Percentiles rank a stretch among this genome's conserved stretches.
These are phyloP conservation scores for Tridacna gigas DNA, from an alignment of 2,888 invertebrate genomes.

Conservation along the genomic window DNA sequence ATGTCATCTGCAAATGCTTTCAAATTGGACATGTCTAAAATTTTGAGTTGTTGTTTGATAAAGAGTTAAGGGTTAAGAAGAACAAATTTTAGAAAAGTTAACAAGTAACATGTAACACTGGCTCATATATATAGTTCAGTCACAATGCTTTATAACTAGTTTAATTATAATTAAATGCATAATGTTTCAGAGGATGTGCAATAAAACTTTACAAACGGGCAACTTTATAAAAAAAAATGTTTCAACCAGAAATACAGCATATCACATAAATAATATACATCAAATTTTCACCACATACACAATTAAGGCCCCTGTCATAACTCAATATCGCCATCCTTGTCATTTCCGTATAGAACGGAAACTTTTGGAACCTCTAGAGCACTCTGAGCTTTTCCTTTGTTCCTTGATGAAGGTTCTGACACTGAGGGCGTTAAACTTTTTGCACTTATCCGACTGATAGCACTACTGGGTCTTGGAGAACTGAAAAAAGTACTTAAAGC, in stretches of 20 bases:
- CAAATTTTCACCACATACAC: not conserved
- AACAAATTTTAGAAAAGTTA: too few species aligned
- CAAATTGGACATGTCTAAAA: too few species aligned
- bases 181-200: too few species aligned
- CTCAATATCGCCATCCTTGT: slow-evolving; percentile 65
- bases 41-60: too few species aligned
- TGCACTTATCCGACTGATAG: slow-evolving; percentile 71
- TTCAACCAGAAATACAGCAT: not conserved
- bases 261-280: not conserved
- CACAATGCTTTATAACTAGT: too few species aligned
- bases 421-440: slow-evolving; percentile 54
- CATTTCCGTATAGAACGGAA: slow-evolving; percentile 67
- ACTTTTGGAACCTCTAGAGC: slow-evolving; percentile 71
- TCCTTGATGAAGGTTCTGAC: slow-evolving; percentile 31
- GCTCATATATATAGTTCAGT: too few species aligned
- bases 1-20: too few species aligned
- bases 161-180: too few species aligned
- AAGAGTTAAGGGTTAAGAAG: too few species aligned
- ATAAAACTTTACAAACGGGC: too few species aligned
- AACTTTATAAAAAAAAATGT: too few species aligned
- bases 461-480: slow-evolving; percentile 72
- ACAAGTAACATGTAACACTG: too few species aligned
- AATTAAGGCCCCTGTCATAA: slow-evolving; percentile 64
- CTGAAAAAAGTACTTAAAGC: slow-evolving; percentile 76
- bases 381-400: slow-evolving; percentile 62